A percentile compares a stretch with the other conserved stretches of the same genome.
phyloP scores from a whole-genome alignment of 2,888 invertebrate species.

The Cheiracanthium punctorium region DNA sequence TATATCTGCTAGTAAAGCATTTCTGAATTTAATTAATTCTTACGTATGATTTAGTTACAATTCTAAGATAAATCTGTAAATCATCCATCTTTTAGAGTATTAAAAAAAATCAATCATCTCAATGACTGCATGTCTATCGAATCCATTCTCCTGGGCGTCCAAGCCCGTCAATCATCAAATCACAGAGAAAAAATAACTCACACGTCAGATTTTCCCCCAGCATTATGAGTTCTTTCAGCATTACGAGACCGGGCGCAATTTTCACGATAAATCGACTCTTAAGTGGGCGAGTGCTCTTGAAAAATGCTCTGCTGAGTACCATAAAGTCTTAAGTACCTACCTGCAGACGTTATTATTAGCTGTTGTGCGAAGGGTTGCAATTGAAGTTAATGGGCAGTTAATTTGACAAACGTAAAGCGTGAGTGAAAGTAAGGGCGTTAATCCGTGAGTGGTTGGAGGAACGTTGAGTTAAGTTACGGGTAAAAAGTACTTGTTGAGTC shows the following conservation, averaged over 20 bases:
- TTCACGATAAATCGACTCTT: slow-evolving; percentile 14
- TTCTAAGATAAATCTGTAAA: too few relatives aligned
- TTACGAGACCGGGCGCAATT: neutral
- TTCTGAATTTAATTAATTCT: too few relatives aligned
- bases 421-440: slow-evolving; percentile 26
- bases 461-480: neutral
- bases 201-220: too few relatives aligned
- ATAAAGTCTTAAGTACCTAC: slow-evolving; percentile 45
- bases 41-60: too few relatives aligned
- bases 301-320: slow-evolving; percentile 52
- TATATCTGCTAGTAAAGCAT: too few relatives aligned
- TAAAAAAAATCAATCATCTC: too few relatives aligned
- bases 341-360: slow-evolving; percentile 53
- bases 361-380: slow-evolving; percentile 53
- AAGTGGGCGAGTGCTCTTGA: slow-evolving; percentile 23
- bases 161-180: too few relatives aligned
- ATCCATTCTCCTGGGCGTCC: too few relatives aligned
- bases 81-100: too few relatives aligned
- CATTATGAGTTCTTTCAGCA: neutral
- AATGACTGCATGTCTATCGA: too few relatives aligned
- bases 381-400: slow-evolving; percentile 63
- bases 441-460: neutral
- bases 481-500: slow-evolving; percentile 5
- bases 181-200: too few relatives aligned
- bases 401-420: slow-evolving; percentile 51